These are phyloP conservation scores for Peromyscus attwateri DNA, from an alignment of 2,797 vertebrate genomes.

Conservation along the genomic window DNA sequence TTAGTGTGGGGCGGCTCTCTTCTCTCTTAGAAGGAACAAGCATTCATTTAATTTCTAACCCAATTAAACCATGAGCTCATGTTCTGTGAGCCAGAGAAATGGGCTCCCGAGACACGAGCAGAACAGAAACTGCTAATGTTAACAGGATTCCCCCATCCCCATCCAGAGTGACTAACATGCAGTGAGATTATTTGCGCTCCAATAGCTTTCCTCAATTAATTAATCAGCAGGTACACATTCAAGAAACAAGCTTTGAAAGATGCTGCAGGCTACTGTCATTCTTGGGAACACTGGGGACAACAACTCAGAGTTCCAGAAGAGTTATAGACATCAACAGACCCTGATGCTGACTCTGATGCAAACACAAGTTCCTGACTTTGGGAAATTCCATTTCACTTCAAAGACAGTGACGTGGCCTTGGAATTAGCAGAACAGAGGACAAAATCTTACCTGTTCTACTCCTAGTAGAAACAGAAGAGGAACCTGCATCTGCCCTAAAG, in stretches of 20 bases:
- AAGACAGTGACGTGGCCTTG: not conserved
- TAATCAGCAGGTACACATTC: slow-evolving; percentile 71
- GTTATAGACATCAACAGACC: not conserved
- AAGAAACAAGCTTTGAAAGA: slow-evolving; percentile 51
- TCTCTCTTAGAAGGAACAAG: slow-evolving; percentile 68
- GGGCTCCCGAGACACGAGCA: slow-evolving; percentile 63
- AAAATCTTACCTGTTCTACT: not conserved
- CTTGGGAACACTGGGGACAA: not conserved
- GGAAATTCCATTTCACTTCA: slow-evolving; percentile 10
- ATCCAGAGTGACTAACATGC: slow-evolving; percentile 60
- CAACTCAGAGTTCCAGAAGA: not conserved
- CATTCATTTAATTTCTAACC: slow-evolving; percentile 83
- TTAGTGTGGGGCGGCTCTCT: slow-evolving; percentile 63
- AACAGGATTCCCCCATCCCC: slow-evolving; percentile 37
- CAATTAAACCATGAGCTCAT: slow-evolving; percentile 79
- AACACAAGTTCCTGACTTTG: not conserved
- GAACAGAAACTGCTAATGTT: slow-evolving; percentile 70
- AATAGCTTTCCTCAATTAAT: slow-evolving; percentile 75
- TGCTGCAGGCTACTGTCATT: not conserved
- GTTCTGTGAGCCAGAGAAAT: slow-evolving; percentile 58
- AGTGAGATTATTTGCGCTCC: slow-evolving; percentile 64
- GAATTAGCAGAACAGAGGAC: not conserved
- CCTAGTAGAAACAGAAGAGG: not conserved
- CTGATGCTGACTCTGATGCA: not conserved
- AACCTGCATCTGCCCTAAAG: not conserved